Evolutionary conservation across 2,888 invertebrate genomes (phyloP), one percentile per base, ranked within the genome.

Genomic region (Polylopha cassiicola): DNA sequence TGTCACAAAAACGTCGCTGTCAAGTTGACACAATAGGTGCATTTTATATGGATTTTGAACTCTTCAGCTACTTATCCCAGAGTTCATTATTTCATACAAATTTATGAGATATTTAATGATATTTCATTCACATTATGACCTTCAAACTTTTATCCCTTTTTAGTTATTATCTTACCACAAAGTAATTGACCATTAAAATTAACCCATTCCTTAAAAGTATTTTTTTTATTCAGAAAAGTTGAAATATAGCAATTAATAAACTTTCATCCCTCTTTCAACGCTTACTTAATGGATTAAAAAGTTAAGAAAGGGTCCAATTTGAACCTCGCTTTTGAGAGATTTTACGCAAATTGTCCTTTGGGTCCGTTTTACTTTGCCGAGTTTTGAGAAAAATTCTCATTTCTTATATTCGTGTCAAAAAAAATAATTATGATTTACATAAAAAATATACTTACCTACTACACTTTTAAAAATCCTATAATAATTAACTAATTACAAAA

Each of bases 221-320:
- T 39, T 36, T 30, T 41, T 36, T 11, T 23, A 23, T 20, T 36
- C 3, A 20, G 11, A 24, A 33, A 34, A 41, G 34, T 41, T 41
- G 24, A 11, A 41, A 30, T 21, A 36, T 11, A 41, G 18, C 34
- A 41, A 41, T 41, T 36, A 41, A 41, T 36, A 34, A 41, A 36
- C 21, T 36, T 36, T 24, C 16, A 27, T 10, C 17, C 20, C 28
- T 29, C 14, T 41, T 41, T 41, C 41, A 36, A 21, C 41, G 33
- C 27, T 22, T 22, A 28, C 29, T 30, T 41, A 41, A 41, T 41
- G 41, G 41, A 41, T 41, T 41, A 41, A 41, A 41, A 41, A 41
- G 36, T 41, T 41, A 36, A 41, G 41, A 30, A 36, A 41, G 34
- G 26, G 21, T 24, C 23, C 36, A 30, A 36, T 36, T 41, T 41